Base-by-base conservation (phyloP, 2,113 vertebrate genomes). In the Hemichromis elongatus region DNA sequence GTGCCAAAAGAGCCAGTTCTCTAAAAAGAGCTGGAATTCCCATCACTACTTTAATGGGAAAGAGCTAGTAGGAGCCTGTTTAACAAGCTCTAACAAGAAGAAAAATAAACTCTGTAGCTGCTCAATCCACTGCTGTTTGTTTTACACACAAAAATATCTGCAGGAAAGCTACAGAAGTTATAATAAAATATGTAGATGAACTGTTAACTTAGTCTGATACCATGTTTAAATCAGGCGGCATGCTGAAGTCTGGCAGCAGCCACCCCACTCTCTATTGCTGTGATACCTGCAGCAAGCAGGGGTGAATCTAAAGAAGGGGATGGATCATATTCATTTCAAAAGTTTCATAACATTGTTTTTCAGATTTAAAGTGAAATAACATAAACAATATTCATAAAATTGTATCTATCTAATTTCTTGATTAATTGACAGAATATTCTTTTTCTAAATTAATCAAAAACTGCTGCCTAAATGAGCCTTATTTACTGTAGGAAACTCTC, bases 221-320 rank as follows among this genome's bases (percentile, higher is more conserved):
- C 14, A 57, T 57, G 56, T 57, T 57, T 57, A 30, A 30, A 57
- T 57, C 56, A 9, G 26, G 4, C 26, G 30, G 56, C 26, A 57
- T 30, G 56, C 26, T 57, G 56, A 57, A 57, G 56, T 26, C 9
- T 30, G 14, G 26, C 55, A 57, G 55, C 55, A 57, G 55, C 55
- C 55, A 57, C 28, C 55, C 55, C n/a, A n/a, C n/a, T n/a, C n/a
- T n/a, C n/a, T n/a, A n/a, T n/a, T n/a, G n/a, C n/a, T 57, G 9
- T 28, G 26, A 57, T 57, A 57, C 55, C 55, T 57, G 55, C 55
- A 28, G 55, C 55, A 57, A 16, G 26, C 55, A 57, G 55, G 55
- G 55, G 7, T 7, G 7, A 56, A 56, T 56, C 55, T 28, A 57
- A 57, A 57, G 0, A 28, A 1, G 55, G 0, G 14, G 26, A 57